A percentile compares a stretch with the other conserved stretches of the same genome.
phyloP scores from a whole-genome alignment of 2,888 invertebrate genomes.

The Girardia tigrina region DNA sequence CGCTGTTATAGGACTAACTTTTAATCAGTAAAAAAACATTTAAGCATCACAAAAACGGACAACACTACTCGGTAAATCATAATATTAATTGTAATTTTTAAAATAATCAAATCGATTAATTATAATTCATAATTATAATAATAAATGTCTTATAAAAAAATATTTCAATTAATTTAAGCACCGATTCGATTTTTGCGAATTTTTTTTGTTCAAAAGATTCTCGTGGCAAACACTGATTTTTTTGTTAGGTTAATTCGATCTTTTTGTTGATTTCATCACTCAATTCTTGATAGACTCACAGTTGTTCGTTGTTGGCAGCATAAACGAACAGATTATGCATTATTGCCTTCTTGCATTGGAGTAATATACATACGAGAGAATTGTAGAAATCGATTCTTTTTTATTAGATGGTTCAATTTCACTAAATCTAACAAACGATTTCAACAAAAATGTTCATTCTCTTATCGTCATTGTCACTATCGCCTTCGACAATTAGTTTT shows the following conservation, averaged over 20 bases:
- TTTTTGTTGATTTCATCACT: not conserved
- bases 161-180: too few species aligned
- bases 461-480: conserved; percentile 16
- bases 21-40: too few species aligned
- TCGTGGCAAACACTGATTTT: not conserved
- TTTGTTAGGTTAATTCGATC: not conserved
- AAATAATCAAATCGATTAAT: too few species aligned
- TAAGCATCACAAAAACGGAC: too few species aligned
- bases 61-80: too few species aligned
- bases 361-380: not conserved
- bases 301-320: not conserved
- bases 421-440: conserved; percentile 7
- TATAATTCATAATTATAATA: too few species aligned
- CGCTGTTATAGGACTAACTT: too few species aligned
- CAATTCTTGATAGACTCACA: not conserved
- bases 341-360: not conserved
- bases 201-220: not conserved
- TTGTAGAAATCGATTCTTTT: conserved; percentile 10
- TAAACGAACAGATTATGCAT: conserved; percentile 19
- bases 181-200: not conserved
- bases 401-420: not conserved
- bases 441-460: not conserved
- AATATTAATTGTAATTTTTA: too few species aligned
- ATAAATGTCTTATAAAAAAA: too few species aligned
- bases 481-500: conserved; percentile 6